Evolutionary conservation across 2,888 invertebrate species (phyloP), one percentile per base, ranked within the genome.

Genomic region (Drosophila mulleri): DNA sequence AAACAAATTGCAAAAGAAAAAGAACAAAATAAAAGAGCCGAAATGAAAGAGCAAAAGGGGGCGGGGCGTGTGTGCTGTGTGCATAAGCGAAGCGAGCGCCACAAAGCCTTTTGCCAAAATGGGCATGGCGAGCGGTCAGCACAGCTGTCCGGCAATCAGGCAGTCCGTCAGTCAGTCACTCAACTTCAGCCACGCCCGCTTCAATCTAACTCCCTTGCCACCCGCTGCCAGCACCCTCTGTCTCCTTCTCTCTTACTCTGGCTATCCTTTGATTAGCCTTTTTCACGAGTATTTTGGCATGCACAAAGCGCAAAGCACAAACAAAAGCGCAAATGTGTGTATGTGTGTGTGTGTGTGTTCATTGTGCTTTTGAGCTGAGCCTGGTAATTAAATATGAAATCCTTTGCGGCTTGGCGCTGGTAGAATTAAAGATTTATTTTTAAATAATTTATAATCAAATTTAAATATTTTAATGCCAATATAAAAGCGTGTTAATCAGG

Each of bases 1-100:
- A 89, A 84, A 89, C 83, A 89, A 87, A 78, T 87, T 83, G 82
- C 77, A 63, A 67, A 81, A 67, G 35, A 68, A 82, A 45, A 26
- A 41, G 44, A 20, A 41, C n/a, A 23, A 48, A 66, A 63, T 58
- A 61, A 48, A 35, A 11, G 9, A 8, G 20, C 20, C 44, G 44
- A 59, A 54, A 23, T 54, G 41, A 69, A 48, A 63, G 57, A 56
- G 29, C 29, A 20, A 23, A 42, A 11, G 18, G 29, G 14, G 41
- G 41, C 23, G 12, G 9, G 41, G 41, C 23, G 7, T 12, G 41
- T 37, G 35, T 35, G 53, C n/a, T 56, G 56, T 16, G 56, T 16
- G 9, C 20, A 35, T n/a, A n/a, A 35, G 32, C 44, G 23, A 44
- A 76, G 57, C 32, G 26, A 61, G 9, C 67, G 62, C 47, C 9